Evolutionary conservation across 2,113 vertebrate genomes (phyloP).

Genomic region (Colistium nudipinnis): DNA sequence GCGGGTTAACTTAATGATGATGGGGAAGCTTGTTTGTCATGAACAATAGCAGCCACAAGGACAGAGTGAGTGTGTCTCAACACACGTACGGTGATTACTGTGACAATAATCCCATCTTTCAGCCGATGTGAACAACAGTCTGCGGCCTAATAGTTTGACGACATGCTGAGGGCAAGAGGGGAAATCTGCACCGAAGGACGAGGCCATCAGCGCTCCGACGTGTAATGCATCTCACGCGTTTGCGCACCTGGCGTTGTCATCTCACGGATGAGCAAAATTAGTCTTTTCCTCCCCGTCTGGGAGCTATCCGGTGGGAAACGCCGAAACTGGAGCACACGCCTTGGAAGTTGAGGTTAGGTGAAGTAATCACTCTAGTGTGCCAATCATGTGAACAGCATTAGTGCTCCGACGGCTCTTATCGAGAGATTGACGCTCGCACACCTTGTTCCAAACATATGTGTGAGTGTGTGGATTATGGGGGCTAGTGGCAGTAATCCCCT

Average conservation of each 20-base stretch:
- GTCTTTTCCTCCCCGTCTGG: conserved; percentile 23
- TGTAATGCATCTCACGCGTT: conserved; percentile 59
- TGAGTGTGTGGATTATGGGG: conserved; percentile 60
- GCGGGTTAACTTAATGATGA: conserved; percentile 22
- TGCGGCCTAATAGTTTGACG: conserved; percentile 1
- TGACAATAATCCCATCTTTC: conserved; percentile 4
- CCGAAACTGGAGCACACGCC: conserved; percentile 36
- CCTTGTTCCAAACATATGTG: conserved; percentile 41
- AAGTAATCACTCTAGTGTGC: conserved; percentile 64
- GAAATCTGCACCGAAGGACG: not conserved
- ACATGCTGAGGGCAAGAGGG: conserved; percentile 8
- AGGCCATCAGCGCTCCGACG: conserved; percentile 28
- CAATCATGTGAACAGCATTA: conserved; percentile 63
- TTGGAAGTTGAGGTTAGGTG: conserved; percentile 46
- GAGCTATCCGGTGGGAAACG: conserved; percentile 27
- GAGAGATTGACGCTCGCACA: conserved; percentile 49
- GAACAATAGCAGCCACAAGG: conserved; percentile 29
- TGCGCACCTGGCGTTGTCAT: conserved; percentile 61
- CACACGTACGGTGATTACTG: conserved; percentile 17
- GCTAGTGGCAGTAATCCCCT: conserved; percentile 52
- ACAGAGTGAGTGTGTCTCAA: conserved; percentile 4
- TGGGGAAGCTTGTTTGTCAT: conserved; percentile 27
- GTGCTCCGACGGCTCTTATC: conserved; percentile 46
- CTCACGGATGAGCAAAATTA: conserved; percentile 44
- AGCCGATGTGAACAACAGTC: conserved; percentile 21